Evolutionary conservation across 2,888 invertebrate genomes (phyloP).

Genomic region (Tromatobia lineatoria): DNA sequence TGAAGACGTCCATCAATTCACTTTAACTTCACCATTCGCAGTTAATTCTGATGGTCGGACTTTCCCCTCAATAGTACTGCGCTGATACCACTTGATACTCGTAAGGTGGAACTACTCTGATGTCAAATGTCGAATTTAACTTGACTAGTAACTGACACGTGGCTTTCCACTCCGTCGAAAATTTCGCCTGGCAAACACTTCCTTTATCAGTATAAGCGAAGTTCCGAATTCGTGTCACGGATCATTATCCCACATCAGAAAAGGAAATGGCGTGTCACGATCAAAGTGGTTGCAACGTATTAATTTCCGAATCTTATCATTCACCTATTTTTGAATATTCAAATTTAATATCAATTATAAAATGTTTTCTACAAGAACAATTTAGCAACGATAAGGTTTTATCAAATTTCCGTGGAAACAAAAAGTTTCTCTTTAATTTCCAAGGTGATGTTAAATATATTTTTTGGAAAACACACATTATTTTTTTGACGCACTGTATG

Average conservation of each 20-base stretch:
- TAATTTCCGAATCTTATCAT: no score
- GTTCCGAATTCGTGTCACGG: neutral
- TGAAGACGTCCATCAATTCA: neutral
- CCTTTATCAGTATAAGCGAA: neutral
- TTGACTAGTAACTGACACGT: neutral
- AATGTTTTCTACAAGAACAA: no score
- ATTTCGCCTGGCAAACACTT: neutral
- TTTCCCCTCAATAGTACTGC: neutral
- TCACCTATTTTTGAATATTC: no score
- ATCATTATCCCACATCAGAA: neutral
- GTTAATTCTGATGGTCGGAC: neutral
- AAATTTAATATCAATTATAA: no score
- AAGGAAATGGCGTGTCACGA: neutral
- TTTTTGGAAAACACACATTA: no score
- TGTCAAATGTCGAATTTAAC: slow-evolving; percentile 1
- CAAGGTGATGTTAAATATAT: no score
- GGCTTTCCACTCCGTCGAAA: neutral
- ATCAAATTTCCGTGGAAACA: no score
- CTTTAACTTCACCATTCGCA: slow-evolving; percentile 2
- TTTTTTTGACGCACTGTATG: no score
- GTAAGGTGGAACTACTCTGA: neutral
- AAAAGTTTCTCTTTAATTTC: no score
- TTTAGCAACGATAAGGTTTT: no score
- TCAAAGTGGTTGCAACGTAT: neutral
- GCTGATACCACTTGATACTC: neutral